Percentiles rank a stretch among this genome's conserved stretches.
phyloP scores from a whole-genome alignment of 2,797 vertebrate species.

The Erethizon dorsatum region DNA sequence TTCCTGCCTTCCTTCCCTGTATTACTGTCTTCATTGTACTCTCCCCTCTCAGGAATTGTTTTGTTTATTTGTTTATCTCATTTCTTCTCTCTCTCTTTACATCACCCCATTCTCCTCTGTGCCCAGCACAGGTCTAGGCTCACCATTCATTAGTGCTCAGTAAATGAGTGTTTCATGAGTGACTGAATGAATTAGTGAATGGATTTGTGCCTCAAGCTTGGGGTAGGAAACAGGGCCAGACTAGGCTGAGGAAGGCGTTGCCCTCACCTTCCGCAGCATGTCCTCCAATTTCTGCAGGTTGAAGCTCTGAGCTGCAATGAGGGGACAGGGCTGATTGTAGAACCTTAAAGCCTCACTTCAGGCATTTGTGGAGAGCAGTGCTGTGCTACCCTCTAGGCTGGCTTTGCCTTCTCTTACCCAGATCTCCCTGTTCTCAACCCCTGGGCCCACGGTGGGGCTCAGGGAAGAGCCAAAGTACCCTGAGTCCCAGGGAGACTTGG shows the following conservation, averaged over 20 bases:
- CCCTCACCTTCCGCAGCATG: constrained; percentile 93
- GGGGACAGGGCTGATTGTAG: neutral
- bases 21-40: neutral
- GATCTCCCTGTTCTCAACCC: neutral
- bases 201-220: neutral
- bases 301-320: constrained; percentile 91
- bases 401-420: neutral
- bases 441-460: neutral
- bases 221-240: neutral
- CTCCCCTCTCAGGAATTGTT: neutral
- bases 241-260: neutral
- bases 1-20: neutral
- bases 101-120: neutral
- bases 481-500: too few species aligned
- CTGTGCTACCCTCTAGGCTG: neutral
- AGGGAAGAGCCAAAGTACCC: neutral
- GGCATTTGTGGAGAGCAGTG: neutral
- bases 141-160: neutral
- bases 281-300: constrained; percentile 93
- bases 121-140: neutral
- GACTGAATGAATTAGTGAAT: neutral
- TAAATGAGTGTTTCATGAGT: neutral
- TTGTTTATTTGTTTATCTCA: neutral
- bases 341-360: neutral
- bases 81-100: neutral